Conservation (phyloP, 2,888 invertebrate species). For the Mesorhabditis belari region DNA sequence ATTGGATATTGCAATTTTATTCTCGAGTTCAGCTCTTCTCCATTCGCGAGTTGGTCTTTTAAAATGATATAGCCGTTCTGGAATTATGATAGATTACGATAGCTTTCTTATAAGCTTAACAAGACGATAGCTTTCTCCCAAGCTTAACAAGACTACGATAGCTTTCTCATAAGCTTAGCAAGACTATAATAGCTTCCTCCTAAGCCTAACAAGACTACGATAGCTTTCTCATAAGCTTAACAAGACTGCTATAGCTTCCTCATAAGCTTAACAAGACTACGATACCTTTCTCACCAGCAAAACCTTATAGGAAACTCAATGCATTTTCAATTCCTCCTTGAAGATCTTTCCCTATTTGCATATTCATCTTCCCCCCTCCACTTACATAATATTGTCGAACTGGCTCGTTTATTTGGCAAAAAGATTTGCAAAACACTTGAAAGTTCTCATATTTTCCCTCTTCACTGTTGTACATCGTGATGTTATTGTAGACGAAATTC, state of each 20-base stretch:
- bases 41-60: not conserved
- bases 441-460: constrained; percentile 3
- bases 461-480: constrained; percentile 1
- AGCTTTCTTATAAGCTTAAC: not conserved
- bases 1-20: constrained; percentile 30
- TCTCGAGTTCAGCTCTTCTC: constrained; percentile 1
- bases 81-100: not conserved
- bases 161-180: not conserved
- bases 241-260: not conserved
- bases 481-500: constrained; percentile 5
- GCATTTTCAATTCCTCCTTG: not conserved
- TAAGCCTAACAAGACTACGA: not conserved
- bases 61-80: not conserved
- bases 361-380: too few relatives aligned
- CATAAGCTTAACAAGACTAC: not conserved
- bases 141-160: not conserved
- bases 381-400: constrained; percentile 5
- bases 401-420: constrained; percentile 8
- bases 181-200: not conserved
- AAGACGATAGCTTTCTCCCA: not conserved
- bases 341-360: not conserved
- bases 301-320: not conserved
- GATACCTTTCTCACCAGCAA: not conserved
- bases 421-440: constrained; percentile 5
- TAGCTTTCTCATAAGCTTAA: not conserved